Conservation (phyloP, 2,113 vertebrate genomes). For the Tragelaphus buxtoni region DNA sequence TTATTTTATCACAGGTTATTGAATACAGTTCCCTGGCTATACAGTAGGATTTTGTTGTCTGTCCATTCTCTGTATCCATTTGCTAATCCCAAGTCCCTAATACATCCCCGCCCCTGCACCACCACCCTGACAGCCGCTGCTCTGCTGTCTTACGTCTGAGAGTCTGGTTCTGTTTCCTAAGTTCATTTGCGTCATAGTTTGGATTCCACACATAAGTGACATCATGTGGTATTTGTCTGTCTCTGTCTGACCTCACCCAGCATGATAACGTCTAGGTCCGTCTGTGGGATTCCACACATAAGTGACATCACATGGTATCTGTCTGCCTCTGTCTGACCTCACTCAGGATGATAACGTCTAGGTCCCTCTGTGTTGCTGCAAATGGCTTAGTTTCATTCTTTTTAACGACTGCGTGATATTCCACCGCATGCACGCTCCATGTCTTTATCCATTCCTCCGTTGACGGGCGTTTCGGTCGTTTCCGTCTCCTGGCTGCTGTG, state of each 20-base stretch:
- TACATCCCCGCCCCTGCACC: neutral
- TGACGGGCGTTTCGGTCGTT: neutral
- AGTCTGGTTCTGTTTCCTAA: neutral
- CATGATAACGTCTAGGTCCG: neutral
- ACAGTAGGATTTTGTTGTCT: neutral
- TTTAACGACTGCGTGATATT: neutral
- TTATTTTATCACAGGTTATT: no score
- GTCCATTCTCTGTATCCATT: neutral
- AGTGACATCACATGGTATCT: neutral
- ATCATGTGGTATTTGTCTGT: neutral
- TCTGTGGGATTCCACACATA: neutral
- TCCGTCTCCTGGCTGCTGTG: neutral
- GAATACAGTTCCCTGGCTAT: neutral
- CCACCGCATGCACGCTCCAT: rapidly evolving
- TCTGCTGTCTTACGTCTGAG: neutral
- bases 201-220: neutral
- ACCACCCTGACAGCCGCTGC: neutral
- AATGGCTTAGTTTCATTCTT: neutral
- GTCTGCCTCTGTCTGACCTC: neutral
- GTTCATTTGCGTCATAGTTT: neutral
- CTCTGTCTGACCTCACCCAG: neutral
- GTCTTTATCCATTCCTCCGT: rapidly evolving
- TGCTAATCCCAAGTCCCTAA: neutral
- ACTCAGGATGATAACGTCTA: neutral
- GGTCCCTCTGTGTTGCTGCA: neutral